A percentile compares a stretch with the other conserved stretches of the same genome.
These are phyloP conservation scores for Chinchilla lanigera DNA, from an alignment of 2,113 vertebrate species.

Conservation along the genomic window DNA sequence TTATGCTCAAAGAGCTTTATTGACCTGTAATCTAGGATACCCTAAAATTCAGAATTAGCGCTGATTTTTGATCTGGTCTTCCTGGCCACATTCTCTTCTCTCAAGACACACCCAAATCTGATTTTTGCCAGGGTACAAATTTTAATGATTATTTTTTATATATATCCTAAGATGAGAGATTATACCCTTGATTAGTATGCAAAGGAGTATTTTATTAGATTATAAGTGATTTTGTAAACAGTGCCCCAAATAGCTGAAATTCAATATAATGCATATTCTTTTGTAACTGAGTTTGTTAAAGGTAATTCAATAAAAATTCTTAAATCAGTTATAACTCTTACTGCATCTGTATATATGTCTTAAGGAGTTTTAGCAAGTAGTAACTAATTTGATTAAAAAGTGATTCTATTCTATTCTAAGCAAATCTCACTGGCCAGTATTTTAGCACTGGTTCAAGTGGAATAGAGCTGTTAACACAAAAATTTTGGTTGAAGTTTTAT, in stretches of 20 bases:
- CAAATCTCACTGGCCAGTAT: background rate
- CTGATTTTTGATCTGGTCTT: constrained; percentile 15
- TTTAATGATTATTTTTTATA: background rate
- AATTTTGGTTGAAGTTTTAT: background rate
- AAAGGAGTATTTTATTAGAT: constrained; percentile 11
- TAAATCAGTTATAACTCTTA: constrained; percentile 19
- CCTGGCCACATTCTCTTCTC: background rate
- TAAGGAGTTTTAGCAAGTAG: constrained; percentile 15
- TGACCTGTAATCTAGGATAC: background rate
- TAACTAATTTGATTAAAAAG: constrained; percentile 25
- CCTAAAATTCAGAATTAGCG: background rate
- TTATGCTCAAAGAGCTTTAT: background rate
- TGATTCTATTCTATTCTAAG: background rate
- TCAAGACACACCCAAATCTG: background rate
- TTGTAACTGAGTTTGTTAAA: constrained; percentile 50
- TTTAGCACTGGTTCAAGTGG: background rate
- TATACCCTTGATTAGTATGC: background rate
- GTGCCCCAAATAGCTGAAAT: constrained; percentile 50
- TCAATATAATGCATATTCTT: constrained; percentile 57
- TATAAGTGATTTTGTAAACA: constrained; percentile 42
- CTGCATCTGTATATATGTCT: background rate
- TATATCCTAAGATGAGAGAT: background rate
- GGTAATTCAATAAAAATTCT: constrained; percentile 64
- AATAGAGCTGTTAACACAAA: background rate
- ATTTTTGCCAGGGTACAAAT: background rate